A percentile compares a stretch with the other conserved stretches of the same genome.
Conservation (phyloP, 37 sponge, comb jelly and placozoan species). For the Halichondria panicea region DNA sequence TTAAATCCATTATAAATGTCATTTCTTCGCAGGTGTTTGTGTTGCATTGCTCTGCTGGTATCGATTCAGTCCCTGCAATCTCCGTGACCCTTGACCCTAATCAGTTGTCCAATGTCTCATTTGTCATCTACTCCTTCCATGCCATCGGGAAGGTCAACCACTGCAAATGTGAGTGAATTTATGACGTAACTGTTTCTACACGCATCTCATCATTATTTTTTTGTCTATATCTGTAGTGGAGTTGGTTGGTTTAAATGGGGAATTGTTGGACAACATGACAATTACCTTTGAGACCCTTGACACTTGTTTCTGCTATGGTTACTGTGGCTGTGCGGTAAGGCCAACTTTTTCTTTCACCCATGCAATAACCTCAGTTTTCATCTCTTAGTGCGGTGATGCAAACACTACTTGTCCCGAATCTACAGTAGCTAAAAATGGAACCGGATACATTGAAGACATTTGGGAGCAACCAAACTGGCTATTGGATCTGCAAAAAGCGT, state of each 20-base stretch:
- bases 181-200: no score
- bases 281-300: conserved; percentile 73
- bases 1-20: neutral
- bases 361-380: neutral
- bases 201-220: neutral
- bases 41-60: conserved; percentile 80
- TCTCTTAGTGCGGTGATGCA: conserved; percentile 68
- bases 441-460: neutral
- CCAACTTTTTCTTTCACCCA: neutral
- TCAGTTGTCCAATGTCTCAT: conserved; percentile 42
- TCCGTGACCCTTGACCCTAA: conserved; percentile 53
- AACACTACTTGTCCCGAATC: conserved; percentile 59
- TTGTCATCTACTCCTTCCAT: conserved; percentile 70
- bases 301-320: conserved; percentile 85
- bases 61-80: conserved; percentile 61
- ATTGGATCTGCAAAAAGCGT: neutral
- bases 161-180: conserved; percentile 40
- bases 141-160: conserved; percentile 62
- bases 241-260: conserved; percentile 46
- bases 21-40: conserved; percentile 48
- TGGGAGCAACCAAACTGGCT: neutral
- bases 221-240: conserved; percentile 41
- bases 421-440: conserved; percentile 20
- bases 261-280: conserved; percentile 70
- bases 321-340: conserved; percentile 83